Evolutionary conservation across 2,797 vertebrate species (phyloP).

Genomic region (Ptychobarbus kaznakovi): DNA sequence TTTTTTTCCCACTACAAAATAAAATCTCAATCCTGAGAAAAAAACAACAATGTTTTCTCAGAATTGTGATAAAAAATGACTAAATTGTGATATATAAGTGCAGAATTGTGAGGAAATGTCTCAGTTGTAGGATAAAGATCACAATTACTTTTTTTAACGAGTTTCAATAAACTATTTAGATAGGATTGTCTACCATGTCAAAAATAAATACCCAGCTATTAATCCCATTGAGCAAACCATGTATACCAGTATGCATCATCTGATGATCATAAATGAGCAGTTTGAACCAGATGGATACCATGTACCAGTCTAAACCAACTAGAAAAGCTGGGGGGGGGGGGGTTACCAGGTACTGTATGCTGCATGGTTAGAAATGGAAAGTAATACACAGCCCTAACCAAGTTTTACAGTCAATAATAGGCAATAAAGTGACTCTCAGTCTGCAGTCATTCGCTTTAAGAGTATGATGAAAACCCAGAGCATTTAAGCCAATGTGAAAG

Average conservation of each 20-base stretch:
- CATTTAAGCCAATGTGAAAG: not conserved
- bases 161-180: not conserved
- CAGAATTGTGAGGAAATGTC: no score
- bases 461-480: not conserved
- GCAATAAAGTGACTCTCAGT: constrained; percentile 4
- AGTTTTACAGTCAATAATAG: constrained; percentile 3
- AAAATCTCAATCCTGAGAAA: no score
- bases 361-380: not conserved
- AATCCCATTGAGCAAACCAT: not conserved
- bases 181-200: not conserved
- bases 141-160: no score
- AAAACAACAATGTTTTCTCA: no score
- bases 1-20: no score
- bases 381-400: not conserved
- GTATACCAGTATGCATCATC: not conserved
- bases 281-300: not conserved
- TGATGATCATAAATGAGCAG: not conserved
- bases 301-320: no score
- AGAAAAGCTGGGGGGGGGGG: not conserved
- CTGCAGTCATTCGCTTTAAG: not conserved
- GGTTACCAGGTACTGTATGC: not conserved
- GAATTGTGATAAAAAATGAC: no score
- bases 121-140: no score
- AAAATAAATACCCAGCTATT: not conserved
- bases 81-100: no score